Base-by-base conservation (phyloP, 2,888 invertebrate genomes). In the Gisinianus flammeolus region DNA sequence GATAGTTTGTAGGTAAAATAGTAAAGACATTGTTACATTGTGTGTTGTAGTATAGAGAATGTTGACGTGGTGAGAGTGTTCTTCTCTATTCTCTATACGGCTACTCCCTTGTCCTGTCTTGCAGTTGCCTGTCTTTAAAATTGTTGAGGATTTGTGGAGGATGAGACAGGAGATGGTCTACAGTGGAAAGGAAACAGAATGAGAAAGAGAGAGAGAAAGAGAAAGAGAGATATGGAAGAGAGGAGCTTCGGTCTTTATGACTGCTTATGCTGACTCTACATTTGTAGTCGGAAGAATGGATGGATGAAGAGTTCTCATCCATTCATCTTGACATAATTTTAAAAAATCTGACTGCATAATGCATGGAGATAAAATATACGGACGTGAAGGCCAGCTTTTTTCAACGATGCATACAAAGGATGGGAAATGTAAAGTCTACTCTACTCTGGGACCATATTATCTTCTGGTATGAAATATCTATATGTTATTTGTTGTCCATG, bases 241-340 rank as follows among this genome's bases (percentile, higher is more conserved):
- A 22, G 2, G 68, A 68, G n/a, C n/a, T n/a, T n/a, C n/a, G n/a
- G n/a, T n/a, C n/a, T n/a, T n/a, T n/a, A n/a, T n/a, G n/a, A n/a
- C 19, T 69, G 26, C 12, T 8, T 64, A 2, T 64, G 22, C 64
- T 58, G 10, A 58, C 22, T 58, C 5, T 58, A n/a, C n/a, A n/a
- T 58, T 8, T 58, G 58, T 58, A n/a, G 10, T 10, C 22, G 64
- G 64, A 6, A 2, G 30, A 26, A 58, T 24, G 58, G 22, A 58
- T 58, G 58, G 26, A 22, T 58, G 58, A 22, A 22, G 26, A n/a
- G 19, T 26, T 22, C 10, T 58, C 24, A n/a, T 58, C 31, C 54
- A 72, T 31, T 72, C 72, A 72, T 56, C 72, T 31, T 72, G 72
- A 72, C 72, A 72, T 72, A 54, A 72, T 72, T 72, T 72, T 69